Evolutionary conservation across 2,888 invertebrate genomes (phyloP), one percentile per base, ranked within the genome.

Genomic region (Apotomis capreana): DNA sequence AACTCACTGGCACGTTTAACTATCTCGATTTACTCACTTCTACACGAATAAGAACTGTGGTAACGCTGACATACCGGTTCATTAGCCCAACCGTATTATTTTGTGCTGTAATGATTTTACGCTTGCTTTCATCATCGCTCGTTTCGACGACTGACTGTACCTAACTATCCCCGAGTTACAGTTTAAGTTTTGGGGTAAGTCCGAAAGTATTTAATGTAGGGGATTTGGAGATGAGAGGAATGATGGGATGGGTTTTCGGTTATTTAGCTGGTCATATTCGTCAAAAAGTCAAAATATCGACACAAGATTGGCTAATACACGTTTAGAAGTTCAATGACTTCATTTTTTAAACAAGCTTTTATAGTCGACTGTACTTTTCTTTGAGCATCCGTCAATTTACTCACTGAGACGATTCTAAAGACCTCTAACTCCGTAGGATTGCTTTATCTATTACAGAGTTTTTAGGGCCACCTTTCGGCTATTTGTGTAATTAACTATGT

Each of bases 71-170:
- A 79, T 78, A 76, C 76, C 78, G 83, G 83, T 89, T 89, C 87
- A 89, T 91, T 90, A 90, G 84, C 82, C 81, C 79, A 80, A 87
- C 84, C 83, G 80, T 87, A 89, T 89, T 89, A 90, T 89, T 84
- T 85, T 81, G 80, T 83, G 83, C 84, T 83, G 84, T 89, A 87
- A 90, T 88, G 87, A 89, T 89, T 90, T 90, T 86, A 87, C 87
- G 87, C 86, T 86, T 84, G 85, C 85, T 82, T 85, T 84, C 83
- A 83, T 77, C 78, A 76, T 77, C 78, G 79, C 74, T 81, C 81
- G 79, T 81, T 81, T 79, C 78, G 79, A 80, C 76, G 82, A 83
- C 76, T 85, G 84, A 84, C 84, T 87, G 84, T 86, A 87, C 88
- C 89, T 83, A 87, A 89, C 89, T 83, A 87, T 85, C 83, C 84